Conservation (phyloP, 1,140 invertebrate species). For the Ceratosolen fusciceps region DNA sequence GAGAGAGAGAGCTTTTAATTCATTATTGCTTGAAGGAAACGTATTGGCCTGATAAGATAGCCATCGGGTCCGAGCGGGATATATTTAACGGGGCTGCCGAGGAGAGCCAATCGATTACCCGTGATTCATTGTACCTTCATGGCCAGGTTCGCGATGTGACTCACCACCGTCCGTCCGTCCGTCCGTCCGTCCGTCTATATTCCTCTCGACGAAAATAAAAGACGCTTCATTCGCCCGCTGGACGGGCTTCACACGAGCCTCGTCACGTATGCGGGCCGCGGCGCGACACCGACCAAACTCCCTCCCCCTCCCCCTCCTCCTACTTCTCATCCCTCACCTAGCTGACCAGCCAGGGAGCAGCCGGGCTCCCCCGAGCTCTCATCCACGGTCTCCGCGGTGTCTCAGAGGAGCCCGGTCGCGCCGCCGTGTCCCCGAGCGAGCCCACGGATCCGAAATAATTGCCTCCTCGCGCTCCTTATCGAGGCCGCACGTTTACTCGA, state of each 20-base stretch:
- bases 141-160: background rate
- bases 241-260: background rate
- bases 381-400: background rate
- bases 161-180: no score
- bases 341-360: no score
- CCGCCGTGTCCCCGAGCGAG: background rate
- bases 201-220: slow-evolving; percentile 19
- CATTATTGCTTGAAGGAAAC: background rate
- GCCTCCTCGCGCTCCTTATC: background rate
- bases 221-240: background rate
- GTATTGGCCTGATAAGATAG: background rate
- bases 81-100: background rate
- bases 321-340: no score
- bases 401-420: background rate
- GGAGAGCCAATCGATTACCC: background rate
- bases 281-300: no score
- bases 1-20: background rate
- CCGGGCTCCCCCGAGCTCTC: background rate
- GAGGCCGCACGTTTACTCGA: background rate
- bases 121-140: background rate
- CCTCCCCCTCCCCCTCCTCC: no score
- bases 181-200: no score
- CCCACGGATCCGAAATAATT: background rate
- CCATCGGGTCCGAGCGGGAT: background rate
- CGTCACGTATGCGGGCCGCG: background rate